phyloP scores from a whole-genome alignment of 2,113 vertebrate species.

The Periophthalmodon schlosseri region DNA sequence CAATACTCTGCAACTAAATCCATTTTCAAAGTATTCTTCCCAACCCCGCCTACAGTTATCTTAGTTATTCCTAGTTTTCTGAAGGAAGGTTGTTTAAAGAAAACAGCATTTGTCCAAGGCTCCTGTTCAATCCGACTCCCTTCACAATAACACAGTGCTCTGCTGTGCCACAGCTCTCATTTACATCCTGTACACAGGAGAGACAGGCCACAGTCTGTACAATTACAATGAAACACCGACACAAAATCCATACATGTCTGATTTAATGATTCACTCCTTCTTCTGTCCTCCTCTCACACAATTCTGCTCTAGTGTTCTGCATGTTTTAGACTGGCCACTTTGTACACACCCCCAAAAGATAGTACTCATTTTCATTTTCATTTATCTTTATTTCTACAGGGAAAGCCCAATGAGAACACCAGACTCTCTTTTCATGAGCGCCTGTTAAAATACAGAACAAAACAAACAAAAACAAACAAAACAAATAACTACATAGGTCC shows the following conservation, averaged over 20 bases:
- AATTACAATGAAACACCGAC: slow-evolving; percentile 71
- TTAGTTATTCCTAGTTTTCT: slow-evolving; percentile 34
- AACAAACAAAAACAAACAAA: too few species aligned
- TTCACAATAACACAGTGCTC: slow-evolving; percentile 16
- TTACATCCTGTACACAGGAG: slow-evolving; percentile 66
- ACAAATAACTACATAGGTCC: too few species aligned
- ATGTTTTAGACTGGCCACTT: slow-evolving; percentile 9
- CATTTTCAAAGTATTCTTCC: too few species aligned
- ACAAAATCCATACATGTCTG: slow-evolving; percentile 77
- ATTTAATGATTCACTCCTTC: slow-evolving; percentile 70
- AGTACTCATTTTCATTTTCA: neutral
- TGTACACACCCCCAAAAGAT: slow-evolving; percentile 13
- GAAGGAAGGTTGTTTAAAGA: slow-evolving; percentile 57
- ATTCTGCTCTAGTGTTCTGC: neutral
- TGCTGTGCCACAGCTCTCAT: slow-evolving; percentile 59
- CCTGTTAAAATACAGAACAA: too few species aligned
- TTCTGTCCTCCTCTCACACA: slow-evolving; percentile 32
- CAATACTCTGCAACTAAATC: neutral
- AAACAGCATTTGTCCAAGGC: slow-evolving; percentile 35
- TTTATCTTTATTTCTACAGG: neutral
- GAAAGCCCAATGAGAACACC: too few species aligned
- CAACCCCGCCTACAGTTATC: neutral
- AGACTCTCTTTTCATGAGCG: too few species aligned
- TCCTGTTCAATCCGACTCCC: slow-evolving; percentile 24
- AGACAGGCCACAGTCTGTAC: slow-evolving; percentile 55